A percentile compares a stretch with the other conserved stretches of the same genome.
phyloP scores from a whole-genome alignment of 2,113 vertebrate species.

The Campylorhamphus procurvoides region DNA sequence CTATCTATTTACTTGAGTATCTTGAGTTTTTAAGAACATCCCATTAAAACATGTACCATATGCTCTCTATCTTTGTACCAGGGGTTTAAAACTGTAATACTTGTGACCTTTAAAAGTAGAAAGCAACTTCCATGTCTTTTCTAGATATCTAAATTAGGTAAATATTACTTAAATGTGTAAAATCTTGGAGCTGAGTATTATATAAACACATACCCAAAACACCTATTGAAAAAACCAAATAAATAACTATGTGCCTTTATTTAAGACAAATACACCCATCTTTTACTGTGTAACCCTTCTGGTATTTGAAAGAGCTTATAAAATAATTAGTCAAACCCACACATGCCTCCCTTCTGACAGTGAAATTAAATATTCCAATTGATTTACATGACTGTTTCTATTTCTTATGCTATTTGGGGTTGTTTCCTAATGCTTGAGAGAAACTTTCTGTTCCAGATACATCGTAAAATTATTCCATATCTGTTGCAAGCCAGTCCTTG shows the following conservation, averaged over 20 bases:
- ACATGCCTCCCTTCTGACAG: background rate
- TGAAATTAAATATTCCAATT: background rate
- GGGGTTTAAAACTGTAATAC: background rate
- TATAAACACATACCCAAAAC: background rate
- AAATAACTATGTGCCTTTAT: background rate
- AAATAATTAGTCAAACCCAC: background rate
- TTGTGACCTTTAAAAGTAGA: constrained; percentile 8
- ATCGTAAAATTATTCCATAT: background rate
- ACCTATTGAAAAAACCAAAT: background rate
- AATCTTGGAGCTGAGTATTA: background rate
- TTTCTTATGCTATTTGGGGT: background rate
- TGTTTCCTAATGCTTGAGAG: background rate
- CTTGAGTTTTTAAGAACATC: background rate
- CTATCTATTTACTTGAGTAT: background rate
- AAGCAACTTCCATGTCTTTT: background rate
- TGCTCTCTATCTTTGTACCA: constrained; percentile 1
- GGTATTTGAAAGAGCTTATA: background rate
- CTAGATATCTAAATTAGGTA: background rate
- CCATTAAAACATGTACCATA: background rate
- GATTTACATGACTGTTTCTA: background rate
- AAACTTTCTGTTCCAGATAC: background rate
- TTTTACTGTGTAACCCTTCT: background rate
- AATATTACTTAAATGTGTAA: background rate
- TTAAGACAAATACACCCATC: background rate
- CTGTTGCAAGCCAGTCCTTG: background rate